These are phyloP conservation scores for Seira sanloemensis DNA, from an alignment of 2,888 invertebrate genomes.

Conservation along the genomic window DNA sequence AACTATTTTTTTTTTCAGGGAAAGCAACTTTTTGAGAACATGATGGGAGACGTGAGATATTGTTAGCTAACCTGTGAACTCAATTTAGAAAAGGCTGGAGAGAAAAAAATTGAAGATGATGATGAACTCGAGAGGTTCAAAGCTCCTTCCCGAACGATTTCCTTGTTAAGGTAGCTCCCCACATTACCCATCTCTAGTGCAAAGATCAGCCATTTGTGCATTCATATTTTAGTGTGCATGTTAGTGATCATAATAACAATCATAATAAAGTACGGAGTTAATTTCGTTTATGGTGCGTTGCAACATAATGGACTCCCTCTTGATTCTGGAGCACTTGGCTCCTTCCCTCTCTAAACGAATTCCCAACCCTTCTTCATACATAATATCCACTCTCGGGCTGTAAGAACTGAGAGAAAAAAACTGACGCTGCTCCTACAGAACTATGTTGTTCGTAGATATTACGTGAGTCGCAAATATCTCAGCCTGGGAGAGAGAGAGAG, in stretches of 20 bases:
- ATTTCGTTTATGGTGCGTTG: constrained; percentile 60
- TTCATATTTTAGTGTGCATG: constrained; percentile 53
- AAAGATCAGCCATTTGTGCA: constrained; percentile 57
- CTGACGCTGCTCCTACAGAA: too few species aligned
- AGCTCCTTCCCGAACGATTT: not conserved
- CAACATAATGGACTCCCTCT: constrained; percentile 54
- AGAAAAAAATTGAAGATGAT: constrained; percentile 24
- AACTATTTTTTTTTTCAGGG: not conserved
- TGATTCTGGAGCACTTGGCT: not conserved
- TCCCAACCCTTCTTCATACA: too few species aligned
- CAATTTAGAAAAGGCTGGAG: constrained; percentile 35
- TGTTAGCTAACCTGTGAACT: constrained; percentile 29
- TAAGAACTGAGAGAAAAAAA: too few species aligned
- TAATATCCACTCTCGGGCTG: too few species aligned
- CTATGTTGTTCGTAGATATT: too few species aligned
- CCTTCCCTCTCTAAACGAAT: too few species aligned
- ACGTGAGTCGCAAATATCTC: too few species aligned
- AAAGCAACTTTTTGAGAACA: not conserved
- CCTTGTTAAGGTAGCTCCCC: not conserved
- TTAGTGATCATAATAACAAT: constrained; percentile 61
- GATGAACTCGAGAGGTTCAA: not conserved
- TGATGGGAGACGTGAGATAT: constrained; percentile 22
- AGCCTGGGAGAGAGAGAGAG: constrained; percentile 2
- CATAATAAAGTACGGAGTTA: constrained; percentile 56
- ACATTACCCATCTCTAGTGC: too few species aligned